These are phyloP conservation scores for Olivierus martensii DNA, from an alignment of 1,140 invertebrate species.

Conservation along the genomic window DNA sequence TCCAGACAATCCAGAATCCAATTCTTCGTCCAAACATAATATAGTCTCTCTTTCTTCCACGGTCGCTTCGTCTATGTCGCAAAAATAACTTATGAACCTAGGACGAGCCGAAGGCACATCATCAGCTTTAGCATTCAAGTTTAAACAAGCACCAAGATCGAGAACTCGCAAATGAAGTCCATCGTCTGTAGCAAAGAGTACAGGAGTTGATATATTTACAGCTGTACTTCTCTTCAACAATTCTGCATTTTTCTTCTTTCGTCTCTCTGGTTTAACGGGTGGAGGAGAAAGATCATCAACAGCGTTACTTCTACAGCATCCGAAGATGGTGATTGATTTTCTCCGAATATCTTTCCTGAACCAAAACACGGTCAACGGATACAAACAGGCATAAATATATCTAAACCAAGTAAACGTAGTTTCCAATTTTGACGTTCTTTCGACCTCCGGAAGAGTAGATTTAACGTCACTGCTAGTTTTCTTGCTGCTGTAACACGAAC, in stretches of 20 bases:
- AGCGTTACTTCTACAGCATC: conserved; percentile 9
- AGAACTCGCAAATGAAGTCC: conserved; percentile 18
- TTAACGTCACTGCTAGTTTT: not conserved
- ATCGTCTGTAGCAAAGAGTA: conserved; percentile 19
- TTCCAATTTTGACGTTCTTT: conserved; percentile 10
- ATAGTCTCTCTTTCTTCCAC: not conserved
- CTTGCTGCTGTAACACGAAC: not conserved
- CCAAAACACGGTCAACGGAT: conserved; percentile 7
- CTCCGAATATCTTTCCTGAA: conserved; percentile 18
- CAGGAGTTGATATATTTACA: conserved; percentile 14
- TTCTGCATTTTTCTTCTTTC: not conserved
- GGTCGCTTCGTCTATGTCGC: conserved; percentile 9
- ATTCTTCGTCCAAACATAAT: not conserved
- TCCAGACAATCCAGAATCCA: not conserved
- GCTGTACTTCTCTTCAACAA: conserved; percentile 3
- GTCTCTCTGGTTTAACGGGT: not conserved
- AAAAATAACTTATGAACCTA: conserved; percentile 18
- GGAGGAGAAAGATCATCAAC: conserved; percentile 6
- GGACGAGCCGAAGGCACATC: conserved; percentile 1
- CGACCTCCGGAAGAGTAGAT: not conserved
- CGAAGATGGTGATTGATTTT: conserved; percentile 12
- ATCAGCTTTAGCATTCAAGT: not conserved
- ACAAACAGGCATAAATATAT: conserved; percentile 8
- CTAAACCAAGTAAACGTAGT: conserved; percentile 16
- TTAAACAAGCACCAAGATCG: not conserved